phyloP scores from a whole-genome alignment of 2,113 vertebrate genomes.

The Plectropomus leopardus region DNA sequence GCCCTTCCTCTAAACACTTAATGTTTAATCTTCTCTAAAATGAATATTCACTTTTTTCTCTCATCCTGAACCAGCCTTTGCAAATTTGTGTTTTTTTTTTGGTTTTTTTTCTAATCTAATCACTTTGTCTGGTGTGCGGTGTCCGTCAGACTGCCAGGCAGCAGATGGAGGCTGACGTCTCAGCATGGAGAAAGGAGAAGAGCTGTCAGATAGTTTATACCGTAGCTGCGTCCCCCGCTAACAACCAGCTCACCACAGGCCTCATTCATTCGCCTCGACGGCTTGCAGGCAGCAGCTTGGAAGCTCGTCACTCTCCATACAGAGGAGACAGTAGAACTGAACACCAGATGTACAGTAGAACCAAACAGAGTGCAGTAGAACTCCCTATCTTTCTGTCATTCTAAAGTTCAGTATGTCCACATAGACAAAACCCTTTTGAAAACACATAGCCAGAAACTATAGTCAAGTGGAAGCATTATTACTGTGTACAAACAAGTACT shows the following conservation, averaged over 20 bases:
- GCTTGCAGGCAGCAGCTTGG: constrained; percentile 45
- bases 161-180: constrained; percentile 59
- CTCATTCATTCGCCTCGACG: constrained; percentile 43
- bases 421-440: not conserved
- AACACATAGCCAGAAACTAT: not conserved
- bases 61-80: not conserved
- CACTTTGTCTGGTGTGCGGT: constrained; percentile 20
- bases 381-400: not conserved
- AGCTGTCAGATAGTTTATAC: constrained; percentile 52
- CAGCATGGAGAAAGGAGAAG: constrained; percentile 25
- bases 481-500: too few species aligned
- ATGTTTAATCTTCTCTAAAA: not conserved
- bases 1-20: not conserved
- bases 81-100: constrained; percentile 8
- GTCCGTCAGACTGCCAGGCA: constrained; percentile 43
- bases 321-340: constrained; percentile 1
- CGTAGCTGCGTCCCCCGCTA: constrained; percentile 32
- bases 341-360: not conserved
- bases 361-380: constrained; percentile 1
- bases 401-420: not conserved
- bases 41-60: not conserved
- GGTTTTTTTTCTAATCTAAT: constrained; percentile 40
- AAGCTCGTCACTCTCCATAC: constrained; percentile 27
- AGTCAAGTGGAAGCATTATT: not conserved
- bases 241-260: constrained; percentile 47